Evolutionary conservation across 2,888 invertebrate genomes (phyloP), one percentile per base, ranked within the genome.

Genomic region (Eupithecia pulchellata): DNA sequence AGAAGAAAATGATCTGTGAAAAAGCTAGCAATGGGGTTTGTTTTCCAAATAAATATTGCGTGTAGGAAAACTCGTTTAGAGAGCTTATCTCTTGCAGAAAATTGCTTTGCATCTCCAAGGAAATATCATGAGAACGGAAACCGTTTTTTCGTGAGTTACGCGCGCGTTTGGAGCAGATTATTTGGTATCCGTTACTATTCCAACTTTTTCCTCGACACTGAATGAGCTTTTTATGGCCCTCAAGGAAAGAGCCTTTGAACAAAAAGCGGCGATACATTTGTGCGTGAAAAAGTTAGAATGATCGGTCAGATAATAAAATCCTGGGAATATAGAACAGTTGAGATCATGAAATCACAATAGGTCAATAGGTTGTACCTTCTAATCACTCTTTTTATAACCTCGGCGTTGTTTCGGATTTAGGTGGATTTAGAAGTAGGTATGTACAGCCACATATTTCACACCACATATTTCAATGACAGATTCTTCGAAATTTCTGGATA

Each of bases 81-180:
- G 84, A 88, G 86, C 89, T 89, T 90, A 90, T 89, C 88, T 90
- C 89, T 89, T 84, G 88, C 88, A 91, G 91, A 91, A 92, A 92
- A 92, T 92, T 92, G 91, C 90, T 91, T 91, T 88, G 89, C 89
- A 91, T 92, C 92, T 92, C 91, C 82, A 89, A 92, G 91, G 92
- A 90, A 92, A 91, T 91, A 89, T 90, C 87, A 85, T 83, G 84
- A 84, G 81, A 79, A 84, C 83, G 87, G 84, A 87, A 89, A 89
- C 82, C 84, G 86, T 84, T 87, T 86, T 85, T 88, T 86, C 83
- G 85, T 86, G 87, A 88, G 83, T 85, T 84, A 83, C 84, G 80
- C 84, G 82, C 84, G 84, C 82, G 84, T 84, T 86, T 85, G 82
- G 79, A 81, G 84, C 82, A 83, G 82, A 84, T 83, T 73, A 70